Evolutionary conservation across 1,140 invertebrate genomes (phyloP), one percentile per base, ranked within the genome.

Genomic region (Papilio helenus): DNA sequence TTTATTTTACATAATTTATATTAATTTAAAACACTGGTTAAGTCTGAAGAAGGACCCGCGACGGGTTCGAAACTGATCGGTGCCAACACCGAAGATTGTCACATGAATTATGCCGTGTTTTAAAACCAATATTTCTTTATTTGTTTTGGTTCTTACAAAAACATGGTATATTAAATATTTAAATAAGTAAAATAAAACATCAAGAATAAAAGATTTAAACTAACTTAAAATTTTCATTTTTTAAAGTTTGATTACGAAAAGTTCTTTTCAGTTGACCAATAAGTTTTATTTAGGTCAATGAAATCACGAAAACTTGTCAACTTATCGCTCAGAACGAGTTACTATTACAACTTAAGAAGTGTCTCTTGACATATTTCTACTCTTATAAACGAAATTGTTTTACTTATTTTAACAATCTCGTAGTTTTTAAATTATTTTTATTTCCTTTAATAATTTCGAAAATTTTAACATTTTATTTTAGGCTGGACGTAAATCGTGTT

Each of bases 341-440:
- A 68, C 34, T 12, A 65, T 12, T 29, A 16, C 1, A 29, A 34
- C 23, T 68, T 68, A 68, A 68, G 61, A 68, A 65, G 61, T n/a
- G n/a, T 26, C 61, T 14, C 12, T 68, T 68, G 61, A 68, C 26
- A 68, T 29, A 68, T 68, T 68, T 68, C 29, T 26, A 61, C 9
- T 61, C 14, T 26, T 26, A 61, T 23, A 61, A 61, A 61, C 20
- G 18, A 58, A 20, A 58, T 58, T 58, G 55, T 23, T 20, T 58
- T 29, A 61, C 3, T 55, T 55, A 55, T 8, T 20, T 55, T 55
- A 20, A 20, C 51, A 55, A 55, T 55, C 18, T 55, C n/a, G 5
- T 51, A 18, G 1, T 51, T 55, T 20, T 20, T 9, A 55, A 20
- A 49, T 16, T 18, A 3, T 18, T 49, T 5, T 49, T 18, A 49